Base-by-base conservation (phyloP, 1,140 invertebrate genomes). In the Drosophila hydei region DNA sequence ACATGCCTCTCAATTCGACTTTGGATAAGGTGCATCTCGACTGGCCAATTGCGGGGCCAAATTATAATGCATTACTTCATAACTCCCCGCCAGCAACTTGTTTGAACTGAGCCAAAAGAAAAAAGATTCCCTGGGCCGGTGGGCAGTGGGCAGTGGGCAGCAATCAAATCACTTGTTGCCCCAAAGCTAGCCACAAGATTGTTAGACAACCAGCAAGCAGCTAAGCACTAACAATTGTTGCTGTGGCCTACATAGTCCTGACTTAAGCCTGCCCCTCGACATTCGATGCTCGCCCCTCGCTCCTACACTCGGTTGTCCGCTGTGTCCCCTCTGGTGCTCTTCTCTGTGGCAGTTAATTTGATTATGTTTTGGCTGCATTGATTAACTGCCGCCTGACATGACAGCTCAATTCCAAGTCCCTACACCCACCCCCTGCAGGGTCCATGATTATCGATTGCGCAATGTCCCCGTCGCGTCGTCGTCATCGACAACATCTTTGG, bases 31-130 rank as follows among this genome's bases (percentile, higher is more conserved):
- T 88, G 83, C 83, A 87, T 87, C 81, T 65, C 18, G 72, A 63
- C 63, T 61, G 48, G 61, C 78, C 84, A 88, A 88, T 88, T 88
- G 84, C 50, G 68, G 54, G 68, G 65, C 47, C 68, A 88, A 88
- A 88, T 88, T 88, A 88, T 88, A 88, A 88, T 88, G 84, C 83
- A 88, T 88, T 88, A 88, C 87, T 88, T 88, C 83, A 88, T 88
- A 88, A 88, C 79, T 89, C 75, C 83, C 61, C 79, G 73, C 63
- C 72, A 88, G 83, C 84, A 88, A 88, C 83, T 88, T 88, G 83
- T 88, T 88, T 83, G 75, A 87, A 87, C 83, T 87, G 78, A 88
- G 72, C 70, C 83, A 42, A 16, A 4, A 4, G 11, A 85, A 38
- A 27, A 54, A 42, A 70, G 69, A 58, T 73, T 73, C 71, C 63